Base-by-base conservation (phyloP, 2,113 vertebrate genomes). In the Heterochromis multidens region DNA sequence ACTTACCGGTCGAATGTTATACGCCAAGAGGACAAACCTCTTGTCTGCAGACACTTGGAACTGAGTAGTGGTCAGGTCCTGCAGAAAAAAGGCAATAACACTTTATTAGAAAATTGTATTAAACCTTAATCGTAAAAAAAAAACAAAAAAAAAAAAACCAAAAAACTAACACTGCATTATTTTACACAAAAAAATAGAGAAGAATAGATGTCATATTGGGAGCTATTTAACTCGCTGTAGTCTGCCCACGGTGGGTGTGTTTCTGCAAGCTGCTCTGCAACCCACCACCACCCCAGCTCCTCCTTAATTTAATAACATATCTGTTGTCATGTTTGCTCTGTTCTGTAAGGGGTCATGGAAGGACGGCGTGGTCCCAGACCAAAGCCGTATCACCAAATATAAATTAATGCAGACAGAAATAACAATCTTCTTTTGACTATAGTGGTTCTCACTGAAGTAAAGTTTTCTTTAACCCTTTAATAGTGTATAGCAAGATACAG, bases 41-140 rank as follows among this genome's bases (percentile, higher is more conserved):
- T 95, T 95, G 91, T 97, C 96, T 77, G 95, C 91, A 21, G 96
- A 97, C 72, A 97, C 94, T 29, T 96, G 93, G 90, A 91, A 95
- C 83, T 91, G 95, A 79, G 88, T 89, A 2, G 81, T 11, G n/a
- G 87, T 84, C 83, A 95, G 86, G 59, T 95, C 93, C 93, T 96
- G 87, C 17, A 25, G 52, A 27, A 37, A 61, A 49, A 43, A 40
- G 35, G n/a, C 58, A 63, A n/a, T 19, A 49, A 54, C 6, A 4
- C 27, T 29, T 49, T 21, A 29, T 49, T 72, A 29, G 3, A 52
- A n/a, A n/a, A n/a, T n/a, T n/a, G n/a, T n/a, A n/a, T n/a, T n/a
- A n/a, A n/a, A n/a, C n/a, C n/a, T n/a, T n/a, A n/a, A n/a, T n/a
- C n/a, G n/a, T n/a, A n/a, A n/a, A n/a, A n/a, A 9, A 40, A 11